A percentile compares a stretch with the other conserved stretches of the same genome.
These are phyloP conservation scores for Hypselothyrea guttata DNA, from an alignment of 2,888 invertebrate genomes.

Conservation along the genomic window DNA sequence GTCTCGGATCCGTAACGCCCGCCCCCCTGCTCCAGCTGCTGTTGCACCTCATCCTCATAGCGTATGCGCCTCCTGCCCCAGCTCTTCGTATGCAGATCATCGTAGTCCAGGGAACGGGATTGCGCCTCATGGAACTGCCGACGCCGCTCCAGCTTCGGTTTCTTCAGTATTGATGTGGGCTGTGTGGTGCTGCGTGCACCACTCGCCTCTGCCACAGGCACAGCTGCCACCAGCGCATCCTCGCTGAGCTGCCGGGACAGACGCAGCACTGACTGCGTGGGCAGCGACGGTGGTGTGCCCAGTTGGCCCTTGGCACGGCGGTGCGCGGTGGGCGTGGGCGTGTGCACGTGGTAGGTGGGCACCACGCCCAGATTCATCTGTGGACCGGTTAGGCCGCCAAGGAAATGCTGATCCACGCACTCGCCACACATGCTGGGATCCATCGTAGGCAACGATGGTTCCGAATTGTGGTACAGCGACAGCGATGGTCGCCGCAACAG, in stretches of 20 bases:
- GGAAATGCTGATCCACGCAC: conserved; percentile 81
- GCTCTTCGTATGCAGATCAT: conserved; percentile 80
- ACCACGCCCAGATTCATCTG: conserved; percentile 76
- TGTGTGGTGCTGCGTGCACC: conserved; percentile 66
- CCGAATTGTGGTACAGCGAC: conserved; percentile 79
- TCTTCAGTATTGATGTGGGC: conserved; percentile 80
- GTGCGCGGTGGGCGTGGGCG: conserved; percentile 80
- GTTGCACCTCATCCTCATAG: conserved; percentile 80
- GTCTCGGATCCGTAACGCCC: conserved; percentile 81
- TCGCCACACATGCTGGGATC: conserved; percentile 81
- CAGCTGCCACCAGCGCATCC: conserved; percentile 79
- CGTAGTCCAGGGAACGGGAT: conserved; percentile 81
- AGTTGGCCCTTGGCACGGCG: conserved; percentile 72
- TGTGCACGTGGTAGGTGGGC: conserved; percentile 80
- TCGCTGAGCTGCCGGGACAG: conserved; percentile 79
- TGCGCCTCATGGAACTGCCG: conserved; percentile 80
- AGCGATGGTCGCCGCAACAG: conserved; percentile 76
- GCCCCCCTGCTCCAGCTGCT: conserved; percentile 30
- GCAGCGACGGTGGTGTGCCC: conserved; percentile 71
- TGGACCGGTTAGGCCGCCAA: conserved; percentile 76
- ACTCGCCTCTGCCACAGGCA: conserved; percentile 78
- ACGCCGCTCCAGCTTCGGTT: conserved; percentile 79
- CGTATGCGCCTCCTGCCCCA: conserved; percentile 81
- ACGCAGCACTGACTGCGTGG: conserved; percentile 77
- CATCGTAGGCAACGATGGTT: conserved; percentile 80